These are phyloP conservation scores for Isaurus tuberculatus DNA, from an alignment of 92 coral and sea anemone species.

Conservation along the genomic window DNA sequence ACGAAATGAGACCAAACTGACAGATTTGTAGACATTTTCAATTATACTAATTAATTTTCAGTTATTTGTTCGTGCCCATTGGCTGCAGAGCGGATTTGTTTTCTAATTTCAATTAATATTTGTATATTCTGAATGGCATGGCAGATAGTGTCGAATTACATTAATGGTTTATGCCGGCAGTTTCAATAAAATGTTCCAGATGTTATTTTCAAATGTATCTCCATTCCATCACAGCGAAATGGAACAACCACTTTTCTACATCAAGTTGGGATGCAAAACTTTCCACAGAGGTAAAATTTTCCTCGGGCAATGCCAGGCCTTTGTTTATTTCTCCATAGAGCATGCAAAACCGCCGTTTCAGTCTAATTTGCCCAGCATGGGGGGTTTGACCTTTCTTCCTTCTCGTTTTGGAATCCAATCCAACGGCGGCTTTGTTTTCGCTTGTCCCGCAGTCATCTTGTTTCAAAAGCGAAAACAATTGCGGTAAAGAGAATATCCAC, in stretches of 20 bases:
- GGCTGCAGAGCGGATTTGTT: slow-evolving; percentile 57
- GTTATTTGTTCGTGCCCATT: slow-evolving; percentile 57
- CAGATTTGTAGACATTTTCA: slow-evolving; percentile 52
- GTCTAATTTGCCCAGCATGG: slow-evolving; percentile 36
- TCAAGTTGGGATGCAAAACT: slow-evolving; percentile 6
- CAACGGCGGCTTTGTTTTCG: slow-evolving; percentile 1
- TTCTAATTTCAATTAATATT: slow-evolving; percentile 70
- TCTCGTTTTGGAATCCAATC: slow-evolving; percentile 30
- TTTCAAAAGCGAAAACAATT: slow-evolving; percentile 17
- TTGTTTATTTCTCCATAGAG: background rate
- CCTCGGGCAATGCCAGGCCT: slow-evolving; percentile 31
- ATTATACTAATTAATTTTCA: slow-evolving; percentile 66
- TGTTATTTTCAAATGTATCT: slow-evolving; percentile 11
- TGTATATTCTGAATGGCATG: slow-evolving; percentile 46
- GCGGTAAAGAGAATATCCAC: background rate
- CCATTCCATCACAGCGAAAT: slow-evolving; percentile 32
- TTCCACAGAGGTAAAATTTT: slow-evolving; percentile 25
- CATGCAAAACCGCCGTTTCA: slow-evolving; percentile 11
- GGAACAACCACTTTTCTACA: background rate
- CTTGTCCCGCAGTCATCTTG: background rate
- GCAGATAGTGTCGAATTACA: slow-evolving; percentile 26
- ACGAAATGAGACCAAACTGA: slow-evolving; percentile 36
- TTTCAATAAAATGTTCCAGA: slow-evolving; percentile 50
- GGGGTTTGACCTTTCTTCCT: slow-evolving; percentile 42
- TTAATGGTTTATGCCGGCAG: slow-evolving; percentile 42